Evolutionary conservation across 2,888 invertebrate species (phyloP).

Genomic region (Ophion slaviceki): DNA sequence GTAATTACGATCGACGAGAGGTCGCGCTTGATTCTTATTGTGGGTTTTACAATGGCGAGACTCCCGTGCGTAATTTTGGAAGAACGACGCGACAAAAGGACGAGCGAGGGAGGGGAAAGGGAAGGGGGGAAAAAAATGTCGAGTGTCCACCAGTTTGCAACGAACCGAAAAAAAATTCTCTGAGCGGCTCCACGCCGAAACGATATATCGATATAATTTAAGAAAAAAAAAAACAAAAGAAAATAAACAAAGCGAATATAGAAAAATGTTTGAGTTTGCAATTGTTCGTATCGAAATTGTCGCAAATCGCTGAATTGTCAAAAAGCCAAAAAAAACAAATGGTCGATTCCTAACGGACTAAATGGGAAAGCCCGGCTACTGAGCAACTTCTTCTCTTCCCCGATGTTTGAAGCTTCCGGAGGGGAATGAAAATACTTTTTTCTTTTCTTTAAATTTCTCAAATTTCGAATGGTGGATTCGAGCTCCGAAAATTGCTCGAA

Average conservation of each 20-base stretch:
- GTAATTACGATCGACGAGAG: too few relatives aligned
- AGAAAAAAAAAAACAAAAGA: not conserved
- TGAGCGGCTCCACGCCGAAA: not conserved
- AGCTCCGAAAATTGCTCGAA: not conserved
- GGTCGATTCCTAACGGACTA: not conserved
- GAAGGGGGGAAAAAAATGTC: too few relatives aligned
- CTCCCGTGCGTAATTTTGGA: too few relatives aligned
- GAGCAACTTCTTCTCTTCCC: too few relatives aligned
- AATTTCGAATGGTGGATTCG: not conserved
- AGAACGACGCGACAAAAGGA: too few relatives aligned
- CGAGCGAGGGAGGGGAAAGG: too few relatives aligned
- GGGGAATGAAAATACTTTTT: not conserved
- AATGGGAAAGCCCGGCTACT: too few relatives aligned
- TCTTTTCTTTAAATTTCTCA: not conserved
- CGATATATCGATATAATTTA: not conserved
- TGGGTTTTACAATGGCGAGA: too few relatives aligned
- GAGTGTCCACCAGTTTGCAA: too few relatives aligned
- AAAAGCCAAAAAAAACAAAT: not conserved
- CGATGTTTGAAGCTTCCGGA: too few relatives aligned
- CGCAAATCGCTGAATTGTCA: not conserved
- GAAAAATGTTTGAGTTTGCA: not conserved
- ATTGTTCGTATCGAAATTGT: not conserved
- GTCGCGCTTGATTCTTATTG: too few relatives aligned
- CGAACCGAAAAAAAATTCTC: not conserved
- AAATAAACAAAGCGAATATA: not conserved